Percentiles rank a stretch among this genome's conserved stretches.
phyloP scores from a whole-genome alignment of 2,888 invertebrate species.

The Molorchus minor region DNA sequence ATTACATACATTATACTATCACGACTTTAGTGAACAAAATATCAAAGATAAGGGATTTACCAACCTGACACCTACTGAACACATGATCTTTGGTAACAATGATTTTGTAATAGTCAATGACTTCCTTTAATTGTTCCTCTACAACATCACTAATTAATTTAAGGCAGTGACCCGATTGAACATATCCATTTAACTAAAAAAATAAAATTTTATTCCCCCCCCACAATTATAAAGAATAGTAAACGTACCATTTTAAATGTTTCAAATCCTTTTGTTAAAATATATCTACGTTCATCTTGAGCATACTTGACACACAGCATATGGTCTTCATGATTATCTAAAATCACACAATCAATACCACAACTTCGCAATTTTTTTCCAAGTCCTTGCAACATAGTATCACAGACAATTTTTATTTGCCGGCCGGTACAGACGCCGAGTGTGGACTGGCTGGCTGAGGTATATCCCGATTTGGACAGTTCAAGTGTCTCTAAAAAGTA shows the following conservation, averaged over 20 bases:
- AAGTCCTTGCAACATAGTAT: conserved; percentile 69
- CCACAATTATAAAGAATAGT: background rate
- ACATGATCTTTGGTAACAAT: conserved; percentile 71
- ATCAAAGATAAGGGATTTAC: conserved; percentile 45
- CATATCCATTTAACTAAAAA: conserved; percentile 61
- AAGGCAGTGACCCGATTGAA: conserved; percentile 69
- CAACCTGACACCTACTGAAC: conserved; percentile 77
- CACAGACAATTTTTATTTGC: conserved; percentile 66
- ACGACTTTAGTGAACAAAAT: no score
- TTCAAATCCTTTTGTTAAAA: conserved; percentile 66
- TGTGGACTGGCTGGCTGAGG: conserved; percentile 54
- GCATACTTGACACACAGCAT: conserved; percentile 66
- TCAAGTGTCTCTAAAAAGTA: conserved; percentile 29
- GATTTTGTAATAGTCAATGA: conserved; percentile 74
- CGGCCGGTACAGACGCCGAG: conserved; percentile 46
- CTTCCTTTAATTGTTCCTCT: conserved; percentile 73
- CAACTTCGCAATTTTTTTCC: conserved; percentile 71
- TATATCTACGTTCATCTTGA: conserved; percentile 64
- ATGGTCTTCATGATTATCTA: conserved; percentile 65
- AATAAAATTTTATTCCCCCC: conserved; percentile 1
- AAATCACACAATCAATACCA: conserved; percentile 69
- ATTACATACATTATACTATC: background rate
- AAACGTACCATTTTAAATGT: conserved; percentile 60
- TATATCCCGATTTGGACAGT: conserved; percentile 32
- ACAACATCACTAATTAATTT: conserved; percentile 66